Evolutionary conservation across 2,113 vertebrate species (phyloP), one percentile per base, ranked within the genome.

Genomic region (Cromileptes altivelis): DNA sequence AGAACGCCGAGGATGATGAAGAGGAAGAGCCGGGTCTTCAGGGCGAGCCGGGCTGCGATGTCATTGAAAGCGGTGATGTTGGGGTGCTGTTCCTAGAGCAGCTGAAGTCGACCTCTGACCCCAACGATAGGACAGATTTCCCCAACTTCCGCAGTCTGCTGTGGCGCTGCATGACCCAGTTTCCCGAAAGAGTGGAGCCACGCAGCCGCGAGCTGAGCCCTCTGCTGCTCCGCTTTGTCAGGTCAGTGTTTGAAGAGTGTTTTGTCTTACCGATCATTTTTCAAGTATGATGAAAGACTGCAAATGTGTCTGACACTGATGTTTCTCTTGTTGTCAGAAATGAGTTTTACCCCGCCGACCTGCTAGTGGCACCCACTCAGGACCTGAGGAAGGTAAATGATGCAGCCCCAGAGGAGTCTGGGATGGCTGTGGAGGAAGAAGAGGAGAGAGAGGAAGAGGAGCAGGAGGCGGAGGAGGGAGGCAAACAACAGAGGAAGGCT

Each of bases 181-280:
- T 98, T 64, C 96, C 98, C 0, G 97, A 98, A 23, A 90, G 97
- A 70, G 96, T 99, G 67, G 98, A 99, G 25, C 96, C 98, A 0
- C 96, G 97, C 8, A 98, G 97, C 1, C 95, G 97, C 50, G 97
- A 99, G 25, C 97, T 99, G 75, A 97, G 95, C 2, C 98, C 98
- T 0, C 96, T 99, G 85, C 96, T 99, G 75, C 94, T 99, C 76
- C 93, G 97, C 63, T 99, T 99, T 88, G 97, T 99, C 93, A 96
- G 94, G 98, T 99, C 77, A 78, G 90, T 55, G 40, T 40, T 65
- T 53, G 4, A 9, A 6, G 23, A 58, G 12, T 65, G 1, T 77
- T 57, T 5, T 21, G 15, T 3, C 27, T 17, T 3, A 11, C n/a
- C 11, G 50, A 81, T 9, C 1, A 21, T 11, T 74, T 71, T 0